Conservation (phyloP, 2,113 vertebrate genomes). For the Eublepharis macularius region DNA sequence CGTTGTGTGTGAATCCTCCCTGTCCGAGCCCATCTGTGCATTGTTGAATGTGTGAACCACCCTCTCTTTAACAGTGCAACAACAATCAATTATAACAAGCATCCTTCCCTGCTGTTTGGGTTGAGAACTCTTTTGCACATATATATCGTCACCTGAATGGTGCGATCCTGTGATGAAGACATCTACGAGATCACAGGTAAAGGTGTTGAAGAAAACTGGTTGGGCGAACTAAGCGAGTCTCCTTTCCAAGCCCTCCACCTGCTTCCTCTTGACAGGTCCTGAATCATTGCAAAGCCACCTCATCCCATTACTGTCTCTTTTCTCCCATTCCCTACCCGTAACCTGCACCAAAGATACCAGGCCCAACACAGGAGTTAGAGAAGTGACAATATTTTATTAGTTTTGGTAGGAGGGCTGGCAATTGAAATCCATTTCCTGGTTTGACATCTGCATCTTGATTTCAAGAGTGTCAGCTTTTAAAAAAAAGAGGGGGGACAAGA, state of each 20-base stretch:
- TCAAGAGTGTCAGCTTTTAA: background rate
- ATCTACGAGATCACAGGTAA: too few species aligned
- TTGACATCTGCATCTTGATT: constrained; percentile 13
- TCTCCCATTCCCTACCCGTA: background rate
- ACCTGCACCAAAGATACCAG: background rate
- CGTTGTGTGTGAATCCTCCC: too few species aligned
- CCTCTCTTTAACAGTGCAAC: too few species aligned
- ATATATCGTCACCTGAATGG: background rate
- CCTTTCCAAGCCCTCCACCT: too few species aligned
- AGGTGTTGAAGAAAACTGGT: too few species aligned
- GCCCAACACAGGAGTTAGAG: background rate
- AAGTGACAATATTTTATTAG: constrained; percentile 47
- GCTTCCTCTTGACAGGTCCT: background rate
- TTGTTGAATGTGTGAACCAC: too few species aligned
- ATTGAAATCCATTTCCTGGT: background rate
- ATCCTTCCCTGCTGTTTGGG: too few species aligned
- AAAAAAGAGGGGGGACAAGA: background rate
- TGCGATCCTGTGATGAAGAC: background rate
- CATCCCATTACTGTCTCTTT: too few species aligned
- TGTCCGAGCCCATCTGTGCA: too few species aligned
- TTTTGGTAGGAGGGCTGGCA: constrained; percentile 19
- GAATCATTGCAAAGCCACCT: background rate
- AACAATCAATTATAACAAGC: too few species aligned
- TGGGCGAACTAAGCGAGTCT: background rate
- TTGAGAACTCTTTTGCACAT: background rate